Base-by-base conservation (phyloP, 2,888 invertebrate species). In the Chrysopilus asiliformis region DNA sequence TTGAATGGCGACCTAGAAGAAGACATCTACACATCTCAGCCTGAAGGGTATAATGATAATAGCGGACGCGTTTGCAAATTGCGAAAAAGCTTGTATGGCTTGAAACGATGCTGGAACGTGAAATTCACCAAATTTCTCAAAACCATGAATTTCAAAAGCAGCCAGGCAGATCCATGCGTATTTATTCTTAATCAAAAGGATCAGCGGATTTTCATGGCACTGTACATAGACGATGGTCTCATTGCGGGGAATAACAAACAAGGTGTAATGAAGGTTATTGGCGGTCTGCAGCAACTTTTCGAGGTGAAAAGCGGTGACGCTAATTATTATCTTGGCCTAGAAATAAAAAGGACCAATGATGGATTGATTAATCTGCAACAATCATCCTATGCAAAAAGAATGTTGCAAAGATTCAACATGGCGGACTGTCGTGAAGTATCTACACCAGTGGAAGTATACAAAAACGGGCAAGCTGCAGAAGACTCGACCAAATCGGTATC, bases 141-240 rank as follows among this genome's bases (percentile, higher is more conserved):
- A 19, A 45, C 34, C 20, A 45, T 48, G 40, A 43, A 43, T n/a
- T 41, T 51, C 15, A 41, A 42, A 31, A 34, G 45, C 29, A 46
- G 45, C 36, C 27, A 34, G 14, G 43, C 42, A 12, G 53, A 53
- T 42, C 41, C 46, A n/a, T 50, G 53, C 35, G 45, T 53, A 9
- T 52, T 46, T 36, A 13, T 34, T 22, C 36, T 36, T n/a, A 26
- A 41, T n/a, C n/a, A n/a, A n/a, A n/a, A n/a, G n/a, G n/a, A n/a
- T n/a, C n/a, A n/a, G n/a, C n/a, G n/a, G n/a, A n/a, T 31, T 10
- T n/a, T 16, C 31, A 10, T 45, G 3, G 32, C 28, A 29, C 29
- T 36, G 6, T 36, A 36, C 25, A 22, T 36, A 9, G 35, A 35
- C 12, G 35, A 35, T 28, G 35, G 35, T 10, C 19, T 35, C 5